Evolutionary conservation across 2,113 vertebrate species (phyloP).

Genomic region (Astur gentilis): DNA sequence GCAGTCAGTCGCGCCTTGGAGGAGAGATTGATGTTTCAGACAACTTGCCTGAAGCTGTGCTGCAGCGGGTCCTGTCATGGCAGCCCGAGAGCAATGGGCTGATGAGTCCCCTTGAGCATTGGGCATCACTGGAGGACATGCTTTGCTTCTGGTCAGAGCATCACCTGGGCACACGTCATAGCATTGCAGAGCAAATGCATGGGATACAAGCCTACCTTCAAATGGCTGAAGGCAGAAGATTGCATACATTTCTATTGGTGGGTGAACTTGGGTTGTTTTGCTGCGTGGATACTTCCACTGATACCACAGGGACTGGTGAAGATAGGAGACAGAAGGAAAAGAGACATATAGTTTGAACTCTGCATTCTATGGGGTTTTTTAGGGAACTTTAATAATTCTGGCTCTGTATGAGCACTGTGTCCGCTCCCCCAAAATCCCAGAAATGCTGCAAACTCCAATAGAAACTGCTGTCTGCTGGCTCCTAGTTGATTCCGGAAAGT

Average conservation of each 20-base stretch:
- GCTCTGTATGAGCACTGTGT: neutral
- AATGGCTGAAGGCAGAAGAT: neutral
- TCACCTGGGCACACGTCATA: too few relatives aligned
- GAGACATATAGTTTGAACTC: neutral
- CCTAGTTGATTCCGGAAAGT: neutral
- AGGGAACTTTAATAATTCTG: neutral
- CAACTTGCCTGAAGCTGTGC: neutral
- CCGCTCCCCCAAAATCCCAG: neutral
- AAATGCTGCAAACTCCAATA: neutral
- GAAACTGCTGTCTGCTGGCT: neutral
- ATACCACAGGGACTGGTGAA: neutral
- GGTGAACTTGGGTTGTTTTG: neutral
- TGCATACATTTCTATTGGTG: fast-evolving
- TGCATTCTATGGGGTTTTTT: neutral
- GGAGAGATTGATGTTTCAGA: neutral
- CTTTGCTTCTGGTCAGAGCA: neutral
- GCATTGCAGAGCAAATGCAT: neutral
- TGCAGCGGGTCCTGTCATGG: neutral
- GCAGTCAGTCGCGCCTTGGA: neutral
- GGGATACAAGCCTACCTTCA: neutral
- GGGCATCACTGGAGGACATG: fast-evolving
- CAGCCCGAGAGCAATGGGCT: neutral
- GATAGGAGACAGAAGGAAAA: neutral
- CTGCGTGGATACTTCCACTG: neutral
- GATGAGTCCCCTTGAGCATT: neutral